Evolutionary conservation across 1,140 invertebrate genomes (phyloP).

Genomic region (Diachasmimorpha longicaudata): DNA sequence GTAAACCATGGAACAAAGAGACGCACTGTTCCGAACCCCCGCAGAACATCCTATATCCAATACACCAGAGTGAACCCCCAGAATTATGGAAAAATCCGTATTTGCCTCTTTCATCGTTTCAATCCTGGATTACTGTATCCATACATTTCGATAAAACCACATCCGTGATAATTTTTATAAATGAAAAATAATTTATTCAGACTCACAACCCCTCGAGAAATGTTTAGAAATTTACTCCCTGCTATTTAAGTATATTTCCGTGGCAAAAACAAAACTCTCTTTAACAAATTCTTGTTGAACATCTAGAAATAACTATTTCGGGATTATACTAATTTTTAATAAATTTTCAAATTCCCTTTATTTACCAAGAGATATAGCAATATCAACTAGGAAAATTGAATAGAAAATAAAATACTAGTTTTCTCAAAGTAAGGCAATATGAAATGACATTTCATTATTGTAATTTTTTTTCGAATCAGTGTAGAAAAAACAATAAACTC

Average conservation of each 20-base stretch:
- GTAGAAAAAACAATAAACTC: neutral
- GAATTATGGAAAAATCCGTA: slow-evolving; percentile 7
- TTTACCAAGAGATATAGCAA: too few species aligned
- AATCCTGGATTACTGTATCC: neutral
- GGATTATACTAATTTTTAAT: too few species aligned
- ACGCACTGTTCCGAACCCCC: neutral
- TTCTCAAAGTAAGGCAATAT: too few species aligned
- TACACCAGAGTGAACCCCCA: neutral
- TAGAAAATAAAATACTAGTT: too few species aligned
- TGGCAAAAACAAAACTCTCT: too few species aligned
- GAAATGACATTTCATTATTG: neutral
- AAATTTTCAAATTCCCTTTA: too few species aligned
- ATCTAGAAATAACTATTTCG: too few species aligned
- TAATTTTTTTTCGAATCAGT: neutral
- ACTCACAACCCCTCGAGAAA: too few species aligned
- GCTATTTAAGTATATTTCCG: too few species aligned
- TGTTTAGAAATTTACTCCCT: too few species aligned
- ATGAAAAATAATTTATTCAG: neutral
- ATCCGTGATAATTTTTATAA: neutral
- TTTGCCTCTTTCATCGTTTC: neutral
- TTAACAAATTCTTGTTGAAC: too few species aligned
- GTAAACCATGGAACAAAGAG: slow-evolving; percentile 53
- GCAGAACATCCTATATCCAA: neutral
- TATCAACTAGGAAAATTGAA: too few species aligned
- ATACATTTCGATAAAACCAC: neutral